Conservation (phyloP, 1,140 invertebrate genomes). For the Watersipora subatra region DNA sequence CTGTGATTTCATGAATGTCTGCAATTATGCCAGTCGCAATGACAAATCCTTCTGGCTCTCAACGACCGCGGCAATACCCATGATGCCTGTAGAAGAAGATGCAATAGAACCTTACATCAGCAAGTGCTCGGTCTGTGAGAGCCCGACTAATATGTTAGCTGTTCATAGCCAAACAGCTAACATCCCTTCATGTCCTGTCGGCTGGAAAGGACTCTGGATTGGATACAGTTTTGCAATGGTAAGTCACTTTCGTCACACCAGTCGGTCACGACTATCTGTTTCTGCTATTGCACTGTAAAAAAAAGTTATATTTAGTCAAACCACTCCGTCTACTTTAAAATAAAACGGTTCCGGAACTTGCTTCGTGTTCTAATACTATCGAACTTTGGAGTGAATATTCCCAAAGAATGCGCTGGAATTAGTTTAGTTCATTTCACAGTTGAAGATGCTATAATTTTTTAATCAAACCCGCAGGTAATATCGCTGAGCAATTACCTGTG, state of each 20-base stretch:
- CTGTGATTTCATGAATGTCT: constrained; percentile 20
- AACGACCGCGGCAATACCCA: constrained; percentile 18
- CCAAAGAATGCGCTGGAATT: no score
- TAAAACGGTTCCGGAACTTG: not conserved
- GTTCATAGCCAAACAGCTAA: constrained; percentile 83
- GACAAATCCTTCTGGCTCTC: constrained; percentile 22
- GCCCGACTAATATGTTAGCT: constrained; percentile 82
- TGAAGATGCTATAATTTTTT: no score
- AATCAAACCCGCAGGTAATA: no score
- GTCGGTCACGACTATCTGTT: no score
- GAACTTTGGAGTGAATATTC: no score
- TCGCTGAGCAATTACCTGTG: no score
- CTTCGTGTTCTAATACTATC: not conserved
- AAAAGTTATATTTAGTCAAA: no score
- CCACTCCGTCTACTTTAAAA: no score
- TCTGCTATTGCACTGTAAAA: no score
- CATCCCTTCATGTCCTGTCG: constrained; percentile 76
- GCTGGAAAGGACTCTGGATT: constrained; percentile 85
- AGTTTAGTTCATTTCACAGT: no score
- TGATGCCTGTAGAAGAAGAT: constrained; percentile 19
- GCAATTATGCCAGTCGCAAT: constrained; percentile 21
- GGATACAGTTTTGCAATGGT: constrained; percentile 98
- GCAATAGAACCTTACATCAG: constrained; percentile 24
- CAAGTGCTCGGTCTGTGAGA: constrained; percentile 82
- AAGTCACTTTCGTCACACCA: constrained; percentile 10